Percentiles rank a stretch among this genome's conserved stretches.
phyloP scores from a whole-genome alignment of 2,888 invertebrate genomes.

The Erebia aethiops region DNA sequence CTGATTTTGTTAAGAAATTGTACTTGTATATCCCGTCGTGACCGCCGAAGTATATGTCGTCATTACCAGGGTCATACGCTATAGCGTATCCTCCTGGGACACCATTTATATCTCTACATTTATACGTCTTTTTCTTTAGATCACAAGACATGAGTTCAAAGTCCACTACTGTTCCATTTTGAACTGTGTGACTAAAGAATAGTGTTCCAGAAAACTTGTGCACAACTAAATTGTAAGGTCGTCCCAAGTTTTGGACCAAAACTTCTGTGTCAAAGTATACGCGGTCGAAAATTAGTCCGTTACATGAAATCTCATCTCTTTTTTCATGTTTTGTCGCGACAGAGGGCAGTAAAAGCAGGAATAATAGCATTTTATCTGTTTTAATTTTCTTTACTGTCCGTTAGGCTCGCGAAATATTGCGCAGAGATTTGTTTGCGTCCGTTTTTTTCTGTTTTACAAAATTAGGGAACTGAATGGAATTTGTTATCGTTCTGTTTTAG shows the following conservation, averaged over 20 bases:
- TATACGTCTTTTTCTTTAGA: conserved; percentile 47
- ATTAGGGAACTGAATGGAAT: conserved; percentile 39
- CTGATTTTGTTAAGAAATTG: conserved; percentile 61
- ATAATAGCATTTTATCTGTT: conserved; percentile 45
- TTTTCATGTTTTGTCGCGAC: conserved; percentile 24
- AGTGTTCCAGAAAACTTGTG: conserved; percentile 65
- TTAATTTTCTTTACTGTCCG: conserved; percentile 45
- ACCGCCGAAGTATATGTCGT: conserved; percentile 72
- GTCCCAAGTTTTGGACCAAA: conserved; percentile 54
- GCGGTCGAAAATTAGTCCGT: conserved; percentile 63
- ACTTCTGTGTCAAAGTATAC: conserved; percentile 62
- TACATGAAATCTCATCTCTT: conserved; percentile 51
- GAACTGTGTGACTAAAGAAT: conserved; percentile 69
- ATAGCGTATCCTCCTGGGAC: conserved; percentile 69
- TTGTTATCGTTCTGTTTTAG: conserved; percentile 34
- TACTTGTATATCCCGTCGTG: conserved; percentile 75
- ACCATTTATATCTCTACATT: conserved; percentile 53
- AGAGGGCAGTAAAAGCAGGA: conserved; percentile 34
- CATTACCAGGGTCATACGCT: conserved; percentile 66
- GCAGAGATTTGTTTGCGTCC: conserved; percentile 30
- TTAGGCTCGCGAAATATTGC: conserved; percentile 31
- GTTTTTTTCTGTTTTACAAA: conserved; percentile 39
- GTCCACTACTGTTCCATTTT: conserved; percentile 56
- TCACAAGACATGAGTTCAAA: conserved; percentile 63
- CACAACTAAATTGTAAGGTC: conserved; percentile 64